Base-by-base conservation (phyloP, 2,797 vertebrate species). In the Molossus molossus region DNA sequence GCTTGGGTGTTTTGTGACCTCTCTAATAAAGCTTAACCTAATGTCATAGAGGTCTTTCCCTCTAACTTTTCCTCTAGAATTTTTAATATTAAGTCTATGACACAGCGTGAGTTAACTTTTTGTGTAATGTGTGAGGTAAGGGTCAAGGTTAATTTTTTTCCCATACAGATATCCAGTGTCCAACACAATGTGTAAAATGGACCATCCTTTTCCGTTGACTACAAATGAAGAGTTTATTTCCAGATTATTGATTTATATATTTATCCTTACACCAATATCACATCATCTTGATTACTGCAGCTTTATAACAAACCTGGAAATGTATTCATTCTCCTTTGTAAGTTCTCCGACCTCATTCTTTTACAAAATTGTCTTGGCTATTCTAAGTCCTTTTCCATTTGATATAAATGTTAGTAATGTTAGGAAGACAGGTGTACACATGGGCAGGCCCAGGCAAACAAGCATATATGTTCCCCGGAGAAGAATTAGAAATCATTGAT, bases 321-420 rank as follows among this genome's bases (percentile, higher is more conserved):
- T 83, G 5, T 67, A 67, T 84, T 33, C 33, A 67, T 21, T 21
- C 81, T 80, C 20, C 21, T 60, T 80, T 58, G 0, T 40, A 87
- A 90, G 57, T 58, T 21, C 29, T 60, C 64, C 23, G 48, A 60
- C 12, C 5, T 87, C 53, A 6, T 29, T 91, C 57, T 87, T 87
- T 69, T 25, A 80, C 25, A 94, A 69, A 91, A 90, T 84, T 67
- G 57, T 84, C 29, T 60, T 87, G 33, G 23, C 23, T 87, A 67
- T 60, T 50, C 23, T 83, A 84, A 73, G 12, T 80, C 12, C 2
- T 72, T 80, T 88, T 70, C n/a, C 27, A 87, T 33, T 64, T 94
- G 45, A 93, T 64, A 94, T n/a, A 75, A 40, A 75, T 29, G 58
- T 91, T 87, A 90, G 14, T 67, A 55, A 48, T 33, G 6, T 55